A percentile compares a stretch with the other conserved stretches of the same genome.
Conservation (phyloP, 2,797 vertebrate genomes). For the Xenops minutus region DNA sequence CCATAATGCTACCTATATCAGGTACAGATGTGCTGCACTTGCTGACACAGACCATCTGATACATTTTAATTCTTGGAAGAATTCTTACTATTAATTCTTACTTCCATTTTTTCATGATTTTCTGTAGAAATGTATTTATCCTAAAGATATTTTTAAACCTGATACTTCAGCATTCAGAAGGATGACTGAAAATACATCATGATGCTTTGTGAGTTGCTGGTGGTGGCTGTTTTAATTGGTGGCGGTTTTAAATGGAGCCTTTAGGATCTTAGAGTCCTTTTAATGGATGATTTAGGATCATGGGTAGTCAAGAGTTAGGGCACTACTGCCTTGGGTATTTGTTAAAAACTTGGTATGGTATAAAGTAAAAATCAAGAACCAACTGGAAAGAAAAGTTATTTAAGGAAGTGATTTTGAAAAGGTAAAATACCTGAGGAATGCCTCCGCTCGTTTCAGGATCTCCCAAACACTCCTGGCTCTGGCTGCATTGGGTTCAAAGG, state of each 20-base stretch:
- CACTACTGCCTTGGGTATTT: not conserved
- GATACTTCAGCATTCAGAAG: not conserved
- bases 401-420: not conserved
- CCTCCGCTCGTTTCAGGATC: not conserved
- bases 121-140: not conserved
- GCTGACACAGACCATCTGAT: not conserved
- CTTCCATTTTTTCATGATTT: not conserved
- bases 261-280: not conserved
- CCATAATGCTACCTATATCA: not conserved
- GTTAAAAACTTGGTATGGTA: not conserved
- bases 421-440: not conserved
- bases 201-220: not conserved
- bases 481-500: not conserved
- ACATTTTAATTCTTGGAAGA: not conserved
- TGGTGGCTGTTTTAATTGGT: not conserved
- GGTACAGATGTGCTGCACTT: not conserved
- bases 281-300: not conserved
- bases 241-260: not conserved
- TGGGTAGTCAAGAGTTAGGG: not conserved
- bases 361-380: not conserved
- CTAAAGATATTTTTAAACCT: not conserved
- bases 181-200: not conserved
- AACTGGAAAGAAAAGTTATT: not conserved
- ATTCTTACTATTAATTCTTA: not conserved
- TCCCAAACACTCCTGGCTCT: not conserved